These are phyloP conservation scores for Tenthredo amoena DNA, from an alignment of 2,888 invertebrate genomes.

Conservation along the genomic window DNA sequence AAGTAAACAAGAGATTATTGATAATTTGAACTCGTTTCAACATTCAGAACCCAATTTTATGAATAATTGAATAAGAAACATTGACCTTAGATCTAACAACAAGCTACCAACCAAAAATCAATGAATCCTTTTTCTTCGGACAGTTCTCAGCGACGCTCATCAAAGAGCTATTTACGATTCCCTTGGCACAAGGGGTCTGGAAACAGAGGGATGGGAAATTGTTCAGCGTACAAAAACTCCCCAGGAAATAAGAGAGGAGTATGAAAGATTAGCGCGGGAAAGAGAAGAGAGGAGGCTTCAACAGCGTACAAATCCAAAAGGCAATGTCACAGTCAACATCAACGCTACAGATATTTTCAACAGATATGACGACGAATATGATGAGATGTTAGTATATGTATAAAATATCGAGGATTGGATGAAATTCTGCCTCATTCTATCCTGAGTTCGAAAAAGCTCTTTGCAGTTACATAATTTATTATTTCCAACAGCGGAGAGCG, in stretches of 20 bases:
- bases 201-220: constrained; percentile 97
- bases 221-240: constrained; percentile 95
- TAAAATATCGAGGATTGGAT: neutral
- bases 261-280: constrained; percentile 92
- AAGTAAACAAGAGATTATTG: neutral
- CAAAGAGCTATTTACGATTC: constrained; percentile 97
- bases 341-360: constrained; percentile 97
- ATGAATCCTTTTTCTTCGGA: constrained; percentile 12
- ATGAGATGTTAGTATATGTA: constrained; percentile 78
- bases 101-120: neutral
- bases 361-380: constrained; percentile 87
- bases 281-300: constrained; percentile 93
- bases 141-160: constrained; percentile 95
- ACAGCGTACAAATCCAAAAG: constrained; percentile 95
- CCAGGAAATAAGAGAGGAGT: constrained; percentile 97
- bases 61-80: neutral
- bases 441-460: neutral
- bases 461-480: constrained; percentile 18
- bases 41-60: neutral
- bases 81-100: neutral
- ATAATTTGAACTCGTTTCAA: neutral
- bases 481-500: constrained; percentile 78
- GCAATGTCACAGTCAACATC: constrained; percentile 91
- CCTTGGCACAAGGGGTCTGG: constrained; percentile 88
- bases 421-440: constrained; percentile 2